These are phyloP conservation scores for Melanotus villosus DNA, from an alignment of 2,888 invertebrate species.

Conservation along the genomic window DNA sequence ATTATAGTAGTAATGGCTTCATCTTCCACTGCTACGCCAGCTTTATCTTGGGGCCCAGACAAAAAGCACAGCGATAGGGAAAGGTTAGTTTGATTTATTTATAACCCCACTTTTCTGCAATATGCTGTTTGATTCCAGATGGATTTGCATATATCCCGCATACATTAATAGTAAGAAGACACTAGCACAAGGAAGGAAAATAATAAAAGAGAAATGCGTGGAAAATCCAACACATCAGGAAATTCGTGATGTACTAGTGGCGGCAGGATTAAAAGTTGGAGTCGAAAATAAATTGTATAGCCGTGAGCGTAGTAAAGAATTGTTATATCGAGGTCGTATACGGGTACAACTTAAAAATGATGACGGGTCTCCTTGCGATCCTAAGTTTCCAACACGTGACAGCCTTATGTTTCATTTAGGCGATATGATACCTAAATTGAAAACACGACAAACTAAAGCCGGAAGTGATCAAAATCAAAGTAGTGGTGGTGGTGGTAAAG, in stretches of 20 bases:
- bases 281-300: conserved; percentile 95
- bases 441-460: conserved; percentile 79
- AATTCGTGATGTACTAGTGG: conserved; percentile 91
- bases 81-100: conserved; percentile 69
- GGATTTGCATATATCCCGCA: conserved; percentile 97
- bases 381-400: conserved; percentile 82
- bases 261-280: conserved; percentile 86
- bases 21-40: conserved; percentile 62
- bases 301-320: conserved; percentile 92
- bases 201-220: conserved; percentile 88
- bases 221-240: conserved; percentile 97
- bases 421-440: conserved; percentile 85
- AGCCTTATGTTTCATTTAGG: conserved; percentile 82
- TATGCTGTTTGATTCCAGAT: conserved; percentile 72
- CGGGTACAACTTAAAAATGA: conserved; percentile 94
- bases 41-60: conserved; percentile 78
- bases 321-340: conserved; percentile 87
- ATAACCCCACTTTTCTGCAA: conserved; percentile 41
- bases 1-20: conserved; percentile 46
- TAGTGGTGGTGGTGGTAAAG: conserved; percentile 53
- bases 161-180: conserved; percentile 96
- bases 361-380: conserved; percentile 83
- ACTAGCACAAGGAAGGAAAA: conserved; percentile 87
- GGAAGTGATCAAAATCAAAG: conserved; percentile 59
- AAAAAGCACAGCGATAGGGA: conserved; percentile 87